phyloP scores from a whole-genome alignment of 2,888 invertebrate genomes.

The Piscicola geometra region DNA sequence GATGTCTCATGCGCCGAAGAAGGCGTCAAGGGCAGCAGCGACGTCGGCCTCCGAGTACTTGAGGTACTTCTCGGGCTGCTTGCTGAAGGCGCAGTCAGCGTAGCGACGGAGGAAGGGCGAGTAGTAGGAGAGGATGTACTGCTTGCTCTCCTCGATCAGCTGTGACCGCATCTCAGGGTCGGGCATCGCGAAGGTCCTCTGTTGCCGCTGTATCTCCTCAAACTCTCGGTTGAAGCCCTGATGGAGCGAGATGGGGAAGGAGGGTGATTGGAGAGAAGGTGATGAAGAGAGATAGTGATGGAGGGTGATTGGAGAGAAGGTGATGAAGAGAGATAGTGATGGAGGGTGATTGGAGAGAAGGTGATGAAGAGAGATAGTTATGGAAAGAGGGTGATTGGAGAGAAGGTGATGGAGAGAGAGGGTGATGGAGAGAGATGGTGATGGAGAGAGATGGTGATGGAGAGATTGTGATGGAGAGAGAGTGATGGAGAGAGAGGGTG shows the following conservation, averaged over 20 bases:
- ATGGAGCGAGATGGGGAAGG: not conserved
- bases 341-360: too few relatives aligned
- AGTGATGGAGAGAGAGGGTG: too few relatives aligned
- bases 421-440: conserved; percentile 55
- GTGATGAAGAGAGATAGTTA: too few relatives aligned
- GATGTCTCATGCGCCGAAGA: too few relatives aligned
- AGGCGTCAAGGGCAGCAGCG: conserved; percentile 74
- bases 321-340: too few relatives aligned
- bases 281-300: too few relatives aligned
- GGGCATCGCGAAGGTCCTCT: conserved; percentile 86
- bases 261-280: too few relatives aligned
- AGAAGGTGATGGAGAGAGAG: too few relatives aligned
- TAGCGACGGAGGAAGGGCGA: conserved; percentile 54
- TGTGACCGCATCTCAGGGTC: conserved; percentile 82
- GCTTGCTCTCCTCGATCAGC: conserved; percentile 82
- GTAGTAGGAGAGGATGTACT: conserved; percentile 80
- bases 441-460: too few relatives aligned
- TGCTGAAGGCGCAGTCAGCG: conserved; percentile 74
- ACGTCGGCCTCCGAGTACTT: conserved; percentile 83
- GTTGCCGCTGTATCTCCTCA: conserved; percentile 77
- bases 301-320: too few relatives aligned
- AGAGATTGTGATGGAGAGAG: too few relatives aligned
- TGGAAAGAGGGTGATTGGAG: too few relatives aligned
- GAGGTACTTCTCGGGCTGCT: conserved; percentile 87
- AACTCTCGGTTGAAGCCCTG: conserved; percentile 95